phyloP scores from a whole-genome alignment of 2,797 vertebrate species.

The Malacoraja senta region DNA sequence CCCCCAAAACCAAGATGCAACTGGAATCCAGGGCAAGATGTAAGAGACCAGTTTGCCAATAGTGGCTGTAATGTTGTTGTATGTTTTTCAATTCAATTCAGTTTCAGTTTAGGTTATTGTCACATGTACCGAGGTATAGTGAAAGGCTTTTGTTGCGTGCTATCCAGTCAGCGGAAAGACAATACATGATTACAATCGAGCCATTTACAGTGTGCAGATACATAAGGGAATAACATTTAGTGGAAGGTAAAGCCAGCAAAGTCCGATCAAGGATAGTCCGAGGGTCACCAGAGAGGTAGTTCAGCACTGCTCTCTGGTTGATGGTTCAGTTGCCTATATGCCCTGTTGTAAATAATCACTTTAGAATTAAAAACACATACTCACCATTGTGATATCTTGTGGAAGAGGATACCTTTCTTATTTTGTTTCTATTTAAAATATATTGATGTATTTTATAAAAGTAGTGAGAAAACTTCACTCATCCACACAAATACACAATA shows the following conservation, averaged over 20 bases:
- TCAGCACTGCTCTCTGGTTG: too few species aligned
- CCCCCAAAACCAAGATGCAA: not conserved
- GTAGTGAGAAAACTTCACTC: not conserved
- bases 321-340: not conserved
- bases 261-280: too few species aligned
- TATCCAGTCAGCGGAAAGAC: too few species aligned
- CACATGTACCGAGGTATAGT: too few species aligned
- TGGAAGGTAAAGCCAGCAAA: too few species aligned
- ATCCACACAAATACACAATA: not conserved
- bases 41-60: not conserved
- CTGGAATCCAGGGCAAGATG: not conserved
- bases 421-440: not conserved
- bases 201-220: too few species aligned
- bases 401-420: not conserved
- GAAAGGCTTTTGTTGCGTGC: too few species aligned
- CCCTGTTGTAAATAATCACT: not conserved
- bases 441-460: not conserved
- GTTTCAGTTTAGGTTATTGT: too few species aligned
- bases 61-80: not conserved
- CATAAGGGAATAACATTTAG: too few species aligned
- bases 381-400: slow-evolving; percentile 4
- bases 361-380: not conserved
- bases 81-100: not conserved
- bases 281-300: too few species aligned
- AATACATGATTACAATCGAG: too few species aligned